phyloP scores from a whole-genome alignment of 2,797 vertebrate species.

The Coregonus sp. region DNA sequence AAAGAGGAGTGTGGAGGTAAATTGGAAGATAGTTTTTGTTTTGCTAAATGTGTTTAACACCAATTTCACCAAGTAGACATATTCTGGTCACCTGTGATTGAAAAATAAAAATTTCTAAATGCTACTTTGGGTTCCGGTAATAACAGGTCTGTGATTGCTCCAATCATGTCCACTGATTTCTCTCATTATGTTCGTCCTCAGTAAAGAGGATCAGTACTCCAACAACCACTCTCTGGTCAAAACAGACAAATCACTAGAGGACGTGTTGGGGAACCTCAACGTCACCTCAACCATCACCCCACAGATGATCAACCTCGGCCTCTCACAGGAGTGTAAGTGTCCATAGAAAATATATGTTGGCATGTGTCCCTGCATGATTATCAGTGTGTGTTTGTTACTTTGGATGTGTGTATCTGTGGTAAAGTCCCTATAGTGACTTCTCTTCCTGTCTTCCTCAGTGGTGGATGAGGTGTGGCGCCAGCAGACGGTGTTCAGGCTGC shows the following conservation, averaged over 20 bases:
- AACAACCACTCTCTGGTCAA: conserved; percentile 76
- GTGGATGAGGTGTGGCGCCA: conserved; percentile 94
- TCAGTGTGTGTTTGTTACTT: conserved; percentile 1
- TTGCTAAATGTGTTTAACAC: neutral
- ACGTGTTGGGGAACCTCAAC: conserved; percentile 88
- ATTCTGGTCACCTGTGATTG: conserved; percentile 12
- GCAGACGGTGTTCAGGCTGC: conserved; percentile 87
- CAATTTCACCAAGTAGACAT: conserved; percentile 3
- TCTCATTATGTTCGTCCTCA: conserved; percentile 62
- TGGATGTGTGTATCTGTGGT: conserved; percentile 6
- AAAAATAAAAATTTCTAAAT: conserved; percentile 14
- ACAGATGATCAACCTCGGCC: conserved; percentile 78
- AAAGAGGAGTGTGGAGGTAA: conserved; percentile 1
- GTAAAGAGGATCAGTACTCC: conserved; percentile 73
- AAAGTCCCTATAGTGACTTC: neutral
- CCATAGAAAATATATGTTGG: neutral
- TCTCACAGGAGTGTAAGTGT: conserved; percentile 84
- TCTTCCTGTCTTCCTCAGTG: conserved; percentile 70
- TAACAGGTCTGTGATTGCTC: conserved; percentile 13
- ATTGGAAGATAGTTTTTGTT: conserved; percentile 11
- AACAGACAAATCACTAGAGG: conserved; percentile 83
- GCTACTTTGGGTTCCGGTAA: conserved; percentile 28
- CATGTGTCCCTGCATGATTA: neutral
- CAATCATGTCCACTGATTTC: conserved; percentile 47
- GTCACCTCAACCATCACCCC: conserved; percentile 80